Base-by-base conservation (phyloP, 2,113 vertebrate genomes). In the Acrocephalus arundinaceus region DNA sequence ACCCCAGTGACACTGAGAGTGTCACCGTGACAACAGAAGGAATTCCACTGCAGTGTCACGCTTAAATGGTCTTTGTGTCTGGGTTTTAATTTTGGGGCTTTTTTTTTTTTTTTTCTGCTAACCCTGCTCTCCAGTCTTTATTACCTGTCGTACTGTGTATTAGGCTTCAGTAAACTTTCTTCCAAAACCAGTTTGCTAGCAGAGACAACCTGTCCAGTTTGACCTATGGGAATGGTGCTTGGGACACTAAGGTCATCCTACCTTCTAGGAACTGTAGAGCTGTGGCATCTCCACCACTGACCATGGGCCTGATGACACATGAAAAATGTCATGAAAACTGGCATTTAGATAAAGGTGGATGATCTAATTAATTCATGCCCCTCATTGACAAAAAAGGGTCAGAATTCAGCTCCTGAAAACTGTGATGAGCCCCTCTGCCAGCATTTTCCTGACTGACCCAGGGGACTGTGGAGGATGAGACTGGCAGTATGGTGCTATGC, bases 311-410 rank as follows among this genome's bases (percentile, higher is more conserved):
- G 4, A 86, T 86, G 73, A 63, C 57, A 55, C 25, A 23, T 18
- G 48, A 73, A 20, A 48, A 20, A 65, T 71, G 27, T 59, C 10
- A 58, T 37, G 46, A 74, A 94, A 92, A 59, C 19, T 84, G 35
- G 39, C 24, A n/a, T 81, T 84, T 86, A 67, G 61, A 33, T 89
- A 68, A 84, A 89, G 15, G 22, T 1, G 2, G 27, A 11, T 79
- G 52, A 48, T 58, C 63, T 43, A 43, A 71, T 81, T 49, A 15
- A 46, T 71, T 70, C 16, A 19, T 67, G 20, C 22, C 31, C 30
- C 23, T 79, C 55, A 13, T 5, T 45, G 54, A 55, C 0, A 1
- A 46, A 88, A 68, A 1, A 0, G 13, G 28, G 14, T 6, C 67
- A 66, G 43, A 95, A 83, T 66, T 92, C 31, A 70, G 28, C 16